Percentiles rank a stretch among this genome's conserved stretches.
Conservation (phyloP, 2,113 vertebrate species). For the Aleadryas rufinucha region DNA sequence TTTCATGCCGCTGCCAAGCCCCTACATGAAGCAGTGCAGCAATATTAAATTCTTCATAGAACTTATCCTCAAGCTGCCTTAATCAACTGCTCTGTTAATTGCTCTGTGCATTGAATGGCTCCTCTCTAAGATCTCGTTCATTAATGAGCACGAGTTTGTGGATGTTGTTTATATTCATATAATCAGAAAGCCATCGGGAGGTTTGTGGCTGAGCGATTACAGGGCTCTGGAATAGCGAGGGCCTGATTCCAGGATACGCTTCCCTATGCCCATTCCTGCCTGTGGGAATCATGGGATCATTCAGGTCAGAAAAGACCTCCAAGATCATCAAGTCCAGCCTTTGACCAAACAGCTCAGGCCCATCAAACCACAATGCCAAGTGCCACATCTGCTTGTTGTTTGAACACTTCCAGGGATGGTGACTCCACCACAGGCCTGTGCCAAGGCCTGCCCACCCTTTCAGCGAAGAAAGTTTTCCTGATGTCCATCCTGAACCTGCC, state of each 20-base stretch:
- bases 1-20: neutral
- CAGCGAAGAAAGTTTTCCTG: neutral
- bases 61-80: neutral
- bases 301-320: neutral
- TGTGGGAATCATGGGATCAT: neutral
- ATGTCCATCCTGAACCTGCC: neutral
- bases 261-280: neutral
- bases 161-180: neutral
- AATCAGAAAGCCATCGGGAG: neutral
- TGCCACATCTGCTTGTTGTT: neutral
- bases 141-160: neutral
- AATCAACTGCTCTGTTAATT: constrained; percentile 54
- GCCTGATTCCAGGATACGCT: neutral
- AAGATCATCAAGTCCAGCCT: neutral
- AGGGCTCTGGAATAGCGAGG: neutral
- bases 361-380: neutral
- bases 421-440: neutral
- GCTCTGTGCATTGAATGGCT: constrained; percentile 37
- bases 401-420: neutral
- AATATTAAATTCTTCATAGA: neutral
- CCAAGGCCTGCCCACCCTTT: neutral
- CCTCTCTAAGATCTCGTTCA: constrained; percentile 5
- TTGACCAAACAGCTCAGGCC: neutral
- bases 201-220: neutral
- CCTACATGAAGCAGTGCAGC: neutral